Percentiles rank a stretch among this genome's conserved stretches.
Conservation (phyloP, 2,113 vertebrate genomes). For the Sarotherodon lohbergeri region DNA sequence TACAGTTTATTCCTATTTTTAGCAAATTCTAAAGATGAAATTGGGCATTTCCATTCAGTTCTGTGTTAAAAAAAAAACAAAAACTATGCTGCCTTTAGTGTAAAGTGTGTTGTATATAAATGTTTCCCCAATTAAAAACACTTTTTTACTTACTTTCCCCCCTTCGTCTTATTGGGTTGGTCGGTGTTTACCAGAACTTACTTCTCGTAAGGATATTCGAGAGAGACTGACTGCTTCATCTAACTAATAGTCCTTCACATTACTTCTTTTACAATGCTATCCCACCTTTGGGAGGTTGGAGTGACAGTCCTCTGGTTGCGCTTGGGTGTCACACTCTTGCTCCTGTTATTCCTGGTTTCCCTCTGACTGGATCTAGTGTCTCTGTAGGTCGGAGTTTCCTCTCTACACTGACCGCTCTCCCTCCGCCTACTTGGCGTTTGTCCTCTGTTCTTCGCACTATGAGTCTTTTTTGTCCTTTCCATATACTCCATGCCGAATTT, state of each 20-base stretch:
- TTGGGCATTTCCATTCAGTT: neutral
- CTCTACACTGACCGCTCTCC: neutral
- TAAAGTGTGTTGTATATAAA: neutral
- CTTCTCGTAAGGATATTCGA: neutral
- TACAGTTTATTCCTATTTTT: neutral
- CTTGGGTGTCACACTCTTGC: neutral
- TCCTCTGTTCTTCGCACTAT: neutral
- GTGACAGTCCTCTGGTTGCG: neutral
- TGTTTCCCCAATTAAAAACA: neutral
- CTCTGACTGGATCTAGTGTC: neutral
- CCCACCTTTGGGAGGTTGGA: constrained; percentile 12
- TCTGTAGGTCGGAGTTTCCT: neutral
- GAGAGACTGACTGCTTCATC: neutral
- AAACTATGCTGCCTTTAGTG: neutral
- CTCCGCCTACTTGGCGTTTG: neutral
- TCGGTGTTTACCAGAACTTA: neutral
- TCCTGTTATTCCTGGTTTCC: neutral
- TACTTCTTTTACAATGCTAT: neutral
- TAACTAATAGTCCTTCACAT: neutral
- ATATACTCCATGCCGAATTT: constrained; percentile 48
- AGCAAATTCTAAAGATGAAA: neutral
- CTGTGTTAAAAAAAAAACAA: neutral
- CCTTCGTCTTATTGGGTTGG: neutral
- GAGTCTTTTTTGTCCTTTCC: neutral
- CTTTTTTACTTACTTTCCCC: neutral